Conservation (phyloP, 2,888 invertebrate genomes). For the Andricus quercusramuli region DNA sequence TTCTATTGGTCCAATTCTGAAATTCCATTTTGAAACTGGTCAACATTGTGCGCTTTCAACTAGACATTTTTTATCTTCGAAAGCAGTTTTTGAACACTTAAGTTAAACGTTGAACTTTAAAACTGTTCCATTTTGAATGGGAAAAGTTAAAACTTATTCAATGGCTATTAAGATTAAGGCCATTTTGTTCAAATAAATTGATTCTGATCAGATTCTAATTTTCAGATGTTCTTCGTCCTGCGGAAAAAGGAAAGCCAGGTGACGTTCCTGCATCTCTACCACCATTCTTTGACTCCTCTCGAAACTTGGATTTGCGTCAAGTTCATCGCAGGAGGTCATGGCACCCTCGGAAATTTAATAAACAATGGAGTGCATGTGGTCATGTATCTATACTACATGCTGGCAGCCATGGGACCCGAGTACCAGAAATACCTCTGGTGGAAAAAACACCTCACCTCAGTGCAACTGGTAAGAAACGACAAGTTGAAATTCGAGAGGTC, state of each 20-base stretch:
- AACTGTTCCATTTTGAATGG: background rate
- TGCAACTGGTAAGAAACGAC: constrained; percentile 86
- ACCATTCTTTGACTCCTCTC: constrained; percentile 89
- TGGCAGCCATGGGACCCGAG: constrained; percentile 91
- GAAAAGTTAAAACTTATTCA: background rate
- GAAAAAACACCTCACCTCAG: constrained; percentile 91
- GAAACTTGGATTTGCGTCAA: constrained; percentile 90
- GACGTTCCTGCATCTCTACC: constrained; percentile 91
- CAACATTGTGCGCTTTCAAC: too few relatives aligned
- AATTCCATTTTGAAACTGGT: too few relatives aligned
- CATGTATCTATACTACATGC: constrained; percentile 93
- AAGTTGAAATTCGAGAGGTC: background rate
- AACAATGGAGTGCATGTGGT: constrained; percentile 92
- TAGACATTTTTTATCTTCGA: too few relatives aligned
- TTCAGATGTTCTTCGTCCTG: constrained; percentile 87
- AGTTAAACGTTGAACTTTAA: background rate
- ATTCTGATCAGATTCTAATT: constrained; percentile 19
- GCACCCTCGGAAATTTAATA: constrained; percentile 92
- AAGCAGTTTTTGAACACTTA: too few relatives aligned
- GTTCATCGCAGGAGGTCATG: constrained; percentile 91
- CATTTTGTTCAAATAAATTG: background rate
- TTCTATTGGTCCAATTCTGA: background rate
- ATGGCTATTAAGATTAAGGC: too few relatives aligned
- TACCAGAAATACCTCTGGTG: constrained; percentile 94
- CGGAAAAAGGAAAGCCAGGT: constrained; percentile 92